Evolutionary conservation across 2,888 invertebrate species (phyloP).

Genomic region (Melinaea marsaeus): DNA sequence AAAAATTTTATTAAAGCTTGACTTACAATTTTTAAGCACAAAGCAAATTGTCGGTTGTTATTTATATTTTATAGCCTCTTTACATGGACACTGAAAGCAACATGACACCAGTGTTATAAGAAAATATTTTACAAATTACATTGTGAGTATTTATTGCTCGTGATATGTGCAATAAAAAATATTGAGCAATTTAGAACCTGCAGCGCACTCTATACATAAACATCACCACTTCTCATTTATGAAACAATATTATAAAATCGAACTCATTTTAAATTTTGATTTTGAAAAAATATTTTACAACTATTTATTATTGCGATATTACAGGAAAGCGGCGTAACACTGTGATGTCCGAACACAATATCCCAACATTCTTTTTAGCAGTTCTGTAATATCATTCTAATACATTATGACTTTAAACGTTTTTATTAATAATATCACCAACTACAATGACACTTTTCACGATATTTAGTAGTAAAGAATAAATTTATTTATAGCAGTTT

Average conservation of each 20-base stretch:
- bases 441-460: neutral
- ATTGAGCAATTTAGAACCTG: slow-evolving; percentile 67
- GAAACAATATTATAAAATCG: slow-evolving; percentile 2
- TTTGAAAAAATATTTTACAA: slow-evolving; percentile 11
- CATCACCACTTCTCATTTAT: slow-evolving; percentile 38
- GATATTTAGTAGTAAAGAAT: neutral
- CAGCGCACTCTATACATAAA: slow-evolving; percentile 53
- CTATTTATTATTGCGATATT: neutral
- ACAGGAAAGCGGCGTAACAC: neutral
- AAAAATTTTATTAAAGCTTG: slow-evolving; percentile 19
- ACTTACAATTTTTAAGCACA: slow-evolving; percentile 62
- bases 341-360: slow-evolving; percentile 1
- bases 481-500: slow-evolving; percentile 27
- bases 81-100: slow-evolving; percentile 56
- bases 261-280: neutral
- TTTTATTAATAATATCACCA: neutral
- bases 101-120: slow-evolving; percentile 57
- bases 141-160: slow-evolving; percentile 68
- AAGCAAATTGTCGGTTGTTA: slow-evolving; percentile 46
- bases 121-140: slow-evolving; percentile 67
- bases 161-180: slow-evolving; percentile 67
- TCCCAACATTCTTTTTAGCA: slow-evolving; percentile 1
- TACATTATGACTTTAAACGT: neutral
- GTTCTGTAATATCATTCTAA: neutral
- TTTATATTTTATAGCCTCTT: slow-evolving; percentile 35